phyloP scores from a whole-genome alignment of 2,888 invertebrate genomes.

The Cheilosia urbana region DNA sequence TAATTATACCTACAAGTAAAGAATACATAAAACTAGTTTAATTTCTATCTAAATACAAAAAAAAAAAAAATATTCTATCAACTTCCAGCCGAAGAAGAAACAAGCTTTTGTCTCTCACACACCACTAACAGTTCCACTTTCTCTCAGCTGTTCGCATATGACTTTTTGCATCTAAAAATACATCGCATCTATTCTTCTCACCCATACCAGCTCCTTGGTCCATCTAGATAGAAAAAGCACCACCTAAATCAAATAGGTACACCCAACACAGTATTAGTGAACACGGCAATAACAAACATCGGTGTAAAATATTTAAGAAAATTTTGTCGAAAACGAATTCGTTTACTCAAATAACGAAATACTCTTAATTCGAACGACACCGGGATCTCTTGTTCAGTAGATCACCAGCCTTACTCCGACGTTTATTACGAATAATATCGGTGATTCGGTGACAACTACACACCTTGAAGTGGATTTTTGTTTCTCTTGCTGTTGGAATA shows the following conservation, averaged over 20 bases:
- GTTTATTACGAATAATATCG: slow-evolving; percentile 84
- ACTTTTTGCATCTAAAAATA: slow-evolving; percentile 71
- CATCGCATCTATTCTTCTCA: slow-evolving; percentile 50
- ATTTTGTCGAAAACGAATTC: slow-evolving; percentile 66
- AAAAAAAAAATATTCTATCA: slow-evolving; percentile 24
- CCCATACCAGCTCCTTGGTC: slow-evolving; percentile 34
- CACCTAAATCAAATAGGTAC: slow-evolving; percentile 30
- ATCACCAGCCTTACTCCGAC: slow-evolving; percentile 85
- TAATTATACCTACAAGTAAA: slow-evolving; percentile 14
- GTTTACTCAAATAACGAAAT: slow-evolving; percentile 81
- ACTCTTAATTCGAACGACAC: slow-evolving; percentile 85
- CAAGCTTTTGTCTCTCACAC: slow-evolving; percentile 56
- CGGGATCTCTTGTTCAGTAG: slow-evolving; percentile 85
- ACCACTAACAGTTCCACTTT: slow-evolving; percentile 5
- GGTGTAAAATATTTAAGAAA: slow-evolving; percentile 65
- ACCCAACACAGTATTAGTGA: slow-evolving; percentile 33
- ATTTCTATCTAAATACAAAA: slow-evolving; percentile 30
- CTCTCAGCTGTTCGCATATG: slow-evolving; percentile 66
- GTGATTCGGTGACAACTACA: slow-evolving; percentile 84
- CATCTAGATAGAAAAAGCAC: slow-evolving; percentile 55
- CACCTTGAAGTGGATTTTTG: slow-evolving; percentile 78
- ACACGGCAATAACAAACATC: slow-evolving; percentile 43
- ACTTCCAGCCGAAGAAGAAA: slow-evolving; percentile 59
- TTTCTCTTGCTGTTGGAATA: slow-evolving; percentile 71
- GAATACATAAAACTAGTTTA: slow-evolving; percentile 34